Conservation (phyloP, 2,888 invertebrate species). For the Strigamia transsilvanica region DNA sequence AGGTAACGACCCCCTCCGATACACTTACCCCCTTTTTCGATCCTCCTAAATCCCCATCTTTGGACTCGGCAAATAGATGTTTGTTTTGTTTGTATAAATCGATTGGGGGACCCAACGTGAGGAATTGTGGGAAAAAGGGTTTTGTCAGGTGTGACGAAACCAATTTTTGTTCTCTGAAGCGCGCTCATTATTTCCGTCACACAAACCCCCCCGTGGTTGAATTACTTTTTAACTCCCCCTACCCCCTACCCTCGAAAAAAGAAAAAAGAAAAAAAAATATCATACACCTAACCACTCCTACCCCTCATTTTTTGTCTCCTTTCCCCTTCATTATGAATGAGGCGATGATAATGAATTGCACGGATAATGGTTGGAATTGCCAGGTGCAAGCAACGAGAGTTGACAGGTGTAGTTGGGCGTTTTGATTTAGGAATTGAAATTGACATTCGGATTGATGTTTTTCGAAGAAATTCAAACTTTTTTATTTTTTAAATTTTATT, state of each 20-base stretch:
- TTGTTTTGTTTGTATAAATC: background rate
- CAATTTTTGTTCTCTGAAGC: background rate
- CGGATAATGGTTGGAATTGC: conserved; percentile 7
- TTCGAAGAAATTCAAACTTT: background rate
- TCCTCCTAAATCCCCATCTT: background rate
- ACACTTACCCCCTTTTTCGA: no score
- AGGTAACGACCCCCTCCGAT: background rate
- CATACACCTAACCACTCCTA: no score
- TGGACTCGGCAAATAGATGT: background rate
- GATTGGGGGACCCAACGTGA: background rate
- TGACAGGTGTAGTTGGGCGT: conserved; percentile 14
- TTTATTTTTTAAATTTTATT: background rate
- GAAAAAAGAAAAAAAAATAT: no score
- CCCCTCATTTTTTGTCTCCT: background rate
- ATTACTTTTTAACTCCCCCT: background rate
- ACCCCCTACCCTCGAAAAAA: background rate
- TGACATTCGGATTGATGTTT: conserved; percentile 9
- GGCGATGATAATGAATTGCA: conserved; percentile 20
- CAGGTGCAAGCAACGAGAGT: conserved; percentile 10
- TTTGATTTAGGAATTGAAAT: conserved; percentile 9
- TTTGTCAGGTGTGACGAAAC: background rate
- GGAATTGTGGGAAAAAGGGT: background rate
- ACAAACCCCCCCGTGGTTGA: background rate
- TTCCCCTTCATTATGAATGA: conserved; percentile 5
- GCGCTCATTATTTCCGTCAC: conserved; percentile 5